Percentiles rank a stretch among this genome's conserved stretches.
Evolutionary conservation across 2,888 invertebrate species (phyloP).

Genomic region (Synanthedon andrenaeformis): DNA sequence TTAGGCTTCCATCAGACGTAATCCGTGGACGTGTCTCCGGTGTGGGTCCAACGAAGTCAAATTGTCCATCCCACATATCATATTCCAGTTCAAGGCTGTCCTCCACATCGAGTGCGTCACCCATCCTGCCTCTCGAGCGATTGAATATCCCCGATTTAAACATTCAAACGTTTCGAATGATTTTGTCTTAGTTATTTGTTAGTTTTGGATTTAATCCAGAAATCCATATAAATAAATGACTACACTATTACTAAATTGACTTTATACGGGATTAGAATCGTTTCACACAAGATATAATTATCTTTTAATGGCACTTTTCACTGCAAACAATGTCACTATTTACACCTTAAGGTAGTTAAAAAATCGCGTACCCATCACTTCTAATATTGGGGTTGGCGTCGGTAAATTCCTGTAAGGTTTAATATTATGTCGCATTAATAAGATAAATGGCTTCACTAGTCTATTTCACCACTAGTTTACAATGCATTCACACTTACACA

Average conservation of each 20-base stretch:
- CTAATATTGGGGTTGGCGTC: conserved; percentile 3
- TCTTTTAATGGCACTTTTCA: conserved; percentile 48
- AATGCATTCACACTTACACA: background rate
- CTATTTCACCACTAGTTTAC: background rate
- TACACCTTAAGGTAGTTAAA: no score
- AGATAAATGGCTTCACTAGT: conserved; percentile 10
- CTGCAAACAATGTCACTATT: conserved; percentile 2
- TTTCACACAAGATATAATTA: conserved; percentile 39
- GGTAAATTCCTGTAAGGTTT: conserved; percentile 7
- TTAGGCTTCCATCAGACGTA: conserved; percentile 49
- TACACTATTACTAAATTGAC: conserved; percentile 25
- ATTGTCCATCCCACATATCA: conserved; percentile 92
- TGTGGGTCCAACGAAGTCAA: conserved; percentile 80
- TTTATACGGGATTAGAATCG: conserved; percentile 47
- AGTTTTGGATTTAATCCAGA: conserved; percentile 55
- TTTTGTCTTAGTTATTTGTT: conserved; percentile 17
- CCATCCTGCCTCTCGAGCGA: conserved; percentile 55
- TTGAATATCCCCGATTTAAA: conserved; percentile 60
- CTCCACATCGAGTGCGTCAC: conserved; percentile 57
- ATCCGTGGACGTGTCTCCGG: conserved; percentile 42
- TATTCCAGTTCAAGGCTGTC: conserved; percentile 81
- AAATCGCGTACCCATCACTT: conserved; percentile 11
- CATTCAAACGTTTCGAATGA: conserved; percentile 34
- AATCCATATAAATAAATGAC: conserved; percentile 35
- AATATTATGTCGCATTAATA: conserved; percentile 44